Base-by-base conservation (phyloP, 2,797 vertebrate species). In the Chrosomus eos region DNA sequence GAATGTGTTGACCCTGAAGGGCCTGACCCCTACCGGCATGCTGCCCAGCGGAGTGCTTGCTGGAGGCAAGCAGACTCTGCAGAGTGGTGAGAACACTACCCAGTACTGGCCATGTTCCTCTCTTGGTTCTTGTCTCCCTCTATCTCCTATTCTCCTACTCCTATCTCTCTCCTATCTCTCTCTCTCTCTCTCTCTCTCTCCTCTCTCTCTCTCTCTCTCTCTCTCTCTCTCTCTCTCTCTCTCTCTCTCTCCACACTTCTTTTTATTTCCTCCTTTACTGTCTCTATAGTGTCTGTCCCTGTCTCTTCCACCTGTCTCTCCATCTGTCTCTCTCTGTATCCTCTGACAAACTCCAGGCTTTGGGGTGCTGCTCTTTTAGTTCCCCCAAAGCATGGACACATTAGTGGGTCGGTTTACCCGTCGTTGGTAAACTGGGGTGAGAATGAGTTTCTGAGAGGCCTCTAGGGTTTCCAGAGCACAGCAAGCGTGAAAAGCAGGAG, bases 1-100 rank as follows among this genome's bases (percentile, higher is more conserved):
- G 92, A 96, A 96, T 88, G 96, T 96, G 89, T 92, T 96, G 94
- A 96, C 96, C 67, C 94, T 96, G 79, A 96, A 96, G 90, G 96
- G 96, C 82, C 91, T 96, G 91, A 96, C 96, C 75, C 96, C 96
- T 86, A 96, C 96, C 74, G 96, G 96, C 87, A 96, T 96, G 95
- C 90, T 96, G 90, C 95, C 95, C 58, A 96, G 95, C 5, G 96
- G 96, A 77, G 95, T 96, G 81, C 94, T 96, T 87, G 93, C 96
- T 77, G 96, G 96, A 90, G 96, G 96, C 85, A 94, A 93, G 79
- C 95, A 96, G 93, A 96, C 96, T 53, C 92, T 96, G 89, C 95
- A 96, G 93, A 96, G 94, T 43, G 95, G 95, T 96, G 90, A 95
- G 95, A 87, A 81, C 82, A 38, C 36, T 71, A 80, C 83, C 71